phyloP scores from a whole-genome alignment of 92 coral and sea anemone genomes.

The Zoanthus solanderi region DNA sequence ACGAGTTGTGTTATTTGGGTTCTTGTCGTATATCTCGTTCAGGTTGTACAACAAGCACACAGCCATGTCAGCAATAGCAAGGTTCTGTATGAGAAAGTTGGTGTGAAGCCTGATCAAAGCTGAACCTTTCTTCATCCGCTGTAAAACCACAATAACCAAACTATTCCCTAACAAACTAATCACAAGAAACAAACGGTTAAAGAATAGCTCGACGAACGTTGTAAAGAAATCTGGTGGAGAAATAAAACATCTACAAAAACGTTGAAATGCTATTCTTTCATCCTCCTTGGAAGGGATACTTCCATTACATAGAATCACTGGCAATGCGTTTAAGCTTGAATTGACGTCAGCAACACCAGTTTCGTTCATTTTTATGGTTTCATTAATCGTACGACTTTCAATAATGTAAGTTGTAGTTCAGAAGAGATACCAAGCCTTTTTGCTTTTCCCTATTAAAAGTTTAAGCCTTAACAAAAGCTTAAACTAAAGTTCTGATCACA shows the following conservation, averaged over 20 bases:
- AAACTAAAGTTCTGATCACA: neutral
- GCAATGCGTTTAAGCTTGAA: conserved; percentile 27
- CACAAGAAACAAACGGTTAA: conserved; percentile 77
- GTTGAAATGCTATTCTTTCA: conserved; percentile 51
- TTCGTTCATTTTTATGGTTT: conserved; percentile 9
- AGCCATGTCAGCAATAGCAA: conserved; percentile 80
- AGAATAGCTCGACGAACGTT: conserved; percentile 60
- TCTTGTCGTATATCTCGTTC: conserved; percentile 68
- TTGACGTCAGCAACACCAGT: neutral
- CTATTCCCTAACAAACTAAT: conserved; percentile 77
- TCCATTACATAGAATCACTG: conserved; percentile 47
- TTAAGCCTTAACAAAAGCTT: neutral
- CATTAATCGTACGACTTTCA: neutral
- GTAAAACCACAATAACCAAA: conserved; percentile 73
- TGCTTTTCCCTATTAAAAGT: neutral
- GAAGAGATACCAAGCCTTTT: neutral
- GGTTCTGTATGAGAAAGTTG: conserved; percentile 76
- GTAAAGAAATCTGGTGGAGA: conserved; percentile 61
- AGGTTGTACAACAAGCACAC: conserved; percentile 84
- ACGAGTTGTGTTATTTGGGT: conserved; percentile 60
- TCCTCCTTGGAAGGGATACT: conserved; percentile 64
- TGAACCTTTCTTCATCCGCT: conserved; percentile 74
- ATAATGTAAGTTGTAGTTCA: neutral
- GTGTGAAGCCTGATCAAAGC: conserved; percentile 62
- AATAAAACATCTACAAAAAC: conserved; percentile 68